These are phyloP conservation scores for Drosophila sucinea DNA, from an alignment of 1,140 invertebrate genomes.

Conservation along the genomic window DNA sequence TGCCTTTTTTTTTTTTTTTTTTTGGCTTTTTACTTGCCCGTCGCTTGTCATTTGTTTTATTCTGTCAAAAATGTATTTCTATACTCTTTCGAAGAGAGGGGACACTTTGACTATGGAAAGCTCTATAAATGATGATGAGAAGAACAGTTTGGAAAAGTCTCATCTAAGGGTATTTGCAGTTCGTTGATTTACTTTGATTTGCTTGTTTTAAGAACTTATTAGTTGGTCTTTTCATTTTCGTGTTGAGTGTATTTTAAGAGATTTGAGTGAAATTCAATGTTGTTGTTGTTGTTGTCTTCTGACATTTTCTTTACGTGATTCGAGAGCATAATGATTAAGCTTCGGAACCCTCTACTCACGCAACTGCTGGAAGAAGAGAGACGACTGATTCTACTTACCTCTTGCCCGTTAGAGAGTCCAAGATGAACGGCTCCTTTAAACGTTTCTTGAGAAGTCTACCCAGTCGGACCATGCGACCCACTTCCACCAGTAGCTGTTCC, in stretches of 20 bases:
- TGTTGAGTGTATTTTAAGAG: conserved; percentile 16
- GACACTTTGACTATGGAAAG: no score
- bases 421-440: conserved; percentile 86
- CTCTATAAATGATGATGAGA: no score
- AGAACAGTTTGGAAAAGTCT: no score
- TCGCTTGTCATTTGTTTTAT: conserved; percentile 53
- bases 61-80: conserved; percentile 56
- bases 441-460: conserved; percentile 88
- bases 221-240: conserved; percentile 12
- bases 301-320: conserved; percentile 13
- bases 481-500: conserved; percentile 88
- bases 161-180: conserved; percentile 11
- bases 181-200: conserved; percentile 51
- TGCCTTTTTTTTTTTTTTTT: conserved; percentile 33
- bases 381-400: conserved; percentile 56
- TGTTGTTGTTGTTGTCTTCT: conserved; percentile 16
- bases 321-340: conserved; percentile 37
- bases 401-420: conserved; percentile 75
- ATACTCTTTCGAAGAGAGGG: background rate
- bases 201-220: conserved; percentile 36
- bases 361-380: conserved; percentile 19
- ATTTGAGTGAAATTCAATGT: conserved; percentile 41
- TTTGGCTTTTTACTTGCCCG: conserved; percentile 24
- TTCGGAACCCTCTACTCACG: conserved; percentile 40
- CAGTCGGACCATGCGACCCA: conserved; percentile 89